phyloP scores from a whole-genome alignment of 2,797 vertebrate species.

The Ctenopoma kingsleyae region DNA sequence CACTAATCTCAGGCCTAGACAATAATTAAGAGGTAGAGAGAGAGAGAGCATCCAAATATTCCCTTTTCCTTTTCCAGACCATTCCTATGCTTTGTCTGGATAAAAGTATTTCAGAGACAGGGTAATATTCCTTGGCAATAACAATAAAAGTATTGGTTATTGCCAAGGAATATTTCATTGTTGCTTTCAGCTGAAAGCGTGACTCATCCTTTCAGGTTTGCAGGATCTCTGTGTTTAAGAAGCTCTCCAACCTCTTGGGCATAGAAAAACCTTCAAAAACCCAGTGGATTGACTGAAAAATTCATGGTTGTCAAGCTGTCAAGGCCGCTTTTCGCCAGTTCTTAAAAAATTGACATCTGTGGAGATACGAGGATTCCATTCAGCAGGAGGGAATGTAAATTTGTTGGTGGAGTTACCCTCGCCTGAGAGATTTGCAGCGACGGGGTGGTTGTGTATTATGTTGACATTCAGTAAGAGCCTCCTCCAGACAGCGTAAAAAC shows the following conservation, averaged over 20 bases:
- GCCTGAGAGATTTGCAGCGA: constrained; percentile 21
- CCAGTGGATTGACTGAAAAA: constrained; percentile 53
- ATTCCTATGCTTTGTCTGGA: not conserved
- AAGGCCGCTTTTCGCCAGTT: constrained; percentile 26
- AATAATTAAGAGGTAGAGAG: too few species aligned
- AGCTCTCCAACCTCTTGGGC: constrained; percentile 33
- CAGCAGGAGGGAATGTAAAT: constrained; percentile 42
- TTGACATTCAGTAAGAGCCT: constrained; percentile 25
- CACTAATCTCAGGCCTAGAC: too few species aligned
- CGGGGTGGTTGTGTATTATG: constrained; percentile 16
- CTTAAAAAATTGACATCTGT: constrained; percentile 29
- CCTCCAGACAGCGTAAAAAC: constrained; percentile 11
- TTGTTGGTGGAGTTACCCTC: constrained; percentile 22
- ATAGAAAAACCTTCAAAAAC: constrained; percentile 40
- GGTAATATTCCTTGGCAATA: too few species aligned
- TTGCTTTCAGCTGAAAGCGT: not conserved
- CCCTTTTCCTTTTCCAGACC: not conserved
- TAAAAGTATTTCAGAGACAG: not conserved
- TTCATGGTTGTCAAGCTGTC: constrained; percentile 59
- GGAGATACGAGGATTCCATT: constrained; percentile 28
- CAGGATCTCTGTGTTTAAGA: constrained; percentile 17
- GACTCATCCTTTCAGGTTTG: not conserved
- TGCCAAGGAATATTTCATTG: not conserved
- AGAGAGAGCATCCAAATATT: too few species aligned
- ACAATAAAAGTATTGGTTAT: too few species aligned